Conservation (phyloP, 1,140 invertebrate species). For the Achatina immaculata region DNA sequence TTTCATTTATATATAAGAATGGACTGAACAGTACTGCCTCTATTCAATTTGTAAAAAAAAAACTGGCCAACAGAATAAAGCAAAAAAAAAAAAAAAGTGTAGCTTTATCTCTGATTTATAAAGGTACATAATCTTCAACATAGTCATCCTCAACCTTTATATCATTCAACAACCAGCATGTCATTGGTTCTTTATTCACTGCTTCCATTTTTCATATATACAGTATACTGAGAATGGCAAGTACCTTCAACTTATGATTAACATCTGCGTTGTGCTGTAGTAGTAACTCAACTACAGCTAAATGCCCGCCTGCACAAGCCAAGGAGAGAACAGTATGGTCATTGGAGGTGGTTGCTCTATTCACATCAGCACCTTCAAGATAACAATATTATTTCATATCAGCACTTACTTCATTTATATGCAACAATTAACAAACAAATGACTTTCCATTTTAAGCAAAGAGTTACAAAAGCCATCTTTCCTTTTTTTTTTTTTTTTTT, state of each 20-base stretch:
- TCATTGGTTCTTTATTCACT: background rate
- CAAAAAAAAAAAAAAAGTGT: background rate
- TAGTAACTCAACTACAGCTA: slow-evolving; percentile 91
- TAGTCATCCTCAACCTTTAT: background rate
- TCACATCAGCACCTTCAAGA: slow-evolving; percentile 70
- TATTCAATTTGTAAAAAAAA: no score
- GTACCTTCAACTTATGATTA: slow-evolving; percentile 93
- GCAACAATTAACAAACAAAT: no score
- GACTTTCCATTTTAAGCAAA: no score
- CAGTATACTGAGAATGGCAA: no score
- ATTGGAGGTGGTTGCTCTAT: slow-evolving; percentile 69
- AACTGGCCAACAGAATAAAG: no score
- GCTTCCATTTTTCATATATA: background rate
- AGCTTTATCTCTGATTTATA: background rate
- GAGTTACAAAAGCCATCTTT: no score
- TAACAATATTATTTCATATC: background rate
- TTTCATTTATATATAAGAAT: no score
- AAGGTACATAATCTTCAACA: background rate
- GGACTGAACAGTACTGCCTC: no score
- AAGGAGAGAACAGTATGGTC: slow-evolving; percentile 73
- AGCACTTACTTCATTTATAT: no score
- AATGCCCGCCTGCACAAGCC: slow-evolving; percentile 87
- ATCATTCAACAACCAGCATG: background rate
- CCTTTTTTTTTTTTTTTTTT: no score
- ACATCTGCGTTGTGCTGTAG: slow-evolving; percentile 92